Evolutionary conservation across 2,888 invertebrate species (phyloP), one percentile per base, ranked within the genome.

Genomic region (Ochlodes sylvanus): DNA sequence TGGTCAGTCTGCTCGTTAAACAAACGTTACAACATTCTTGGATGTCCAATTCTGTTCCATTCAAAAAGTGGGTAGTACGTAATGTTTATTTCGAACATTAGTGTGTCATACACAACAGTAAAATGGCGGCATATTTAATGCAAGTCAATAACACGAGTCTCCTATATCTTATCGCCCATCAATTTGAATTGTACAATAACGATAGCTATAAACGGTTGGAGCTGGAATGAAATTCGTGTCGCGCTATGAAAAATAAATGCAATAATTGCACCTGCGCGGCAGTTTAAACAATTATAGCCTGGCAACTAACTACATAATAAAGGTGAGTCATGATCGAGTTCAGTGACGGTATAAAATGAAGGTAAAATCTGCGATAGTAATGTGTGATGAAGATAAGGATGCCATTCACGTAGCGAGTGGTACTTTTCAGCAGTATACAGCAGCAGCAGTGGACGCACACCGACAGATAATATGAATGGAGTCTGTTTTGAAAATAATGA

Each of bases 221-320:
- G 32, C 27, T 44, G 56, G 34, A 64, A 52, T 65, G 52, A 50
- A 44, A 57, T 55, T 57, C 38, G 34, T 47, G 47, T 44, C 47
- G 64, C 34, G 56, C 19, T 44, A 56, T 64, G 64, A 64, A 57
- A 64, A 38, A 66, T 66, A 66, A 66, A 66, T 60, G 60, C 60
- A 17, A 66, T 61, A 61, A 67, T 67, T 67, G 61, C 67, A 67
- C 60, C 67, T 67, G 67, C 67, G 42, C 19, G 42, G 42, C 44
- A 42, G 58, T 54, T 67, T 7, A 42, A 60, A 66, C 54, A 58
- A 54, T 42, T 60, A 52, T 15, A 21, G 54, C 52, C 21, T 66
- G 12, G 32, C 54, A 41, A 47, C 32, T 44, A 52, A 65, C 63
- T 10, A 50, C 19, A 58, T 63, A n/a, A n/a, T n/a, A 63, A 52